A percentile compares a stretch with the other conserved stretches of the same genome.
These are phyloP conservation scores for Heliconius hermathena DNA, from an alignment of 1,140 invertebrate species.

Conservation along the genomic window DNA sequence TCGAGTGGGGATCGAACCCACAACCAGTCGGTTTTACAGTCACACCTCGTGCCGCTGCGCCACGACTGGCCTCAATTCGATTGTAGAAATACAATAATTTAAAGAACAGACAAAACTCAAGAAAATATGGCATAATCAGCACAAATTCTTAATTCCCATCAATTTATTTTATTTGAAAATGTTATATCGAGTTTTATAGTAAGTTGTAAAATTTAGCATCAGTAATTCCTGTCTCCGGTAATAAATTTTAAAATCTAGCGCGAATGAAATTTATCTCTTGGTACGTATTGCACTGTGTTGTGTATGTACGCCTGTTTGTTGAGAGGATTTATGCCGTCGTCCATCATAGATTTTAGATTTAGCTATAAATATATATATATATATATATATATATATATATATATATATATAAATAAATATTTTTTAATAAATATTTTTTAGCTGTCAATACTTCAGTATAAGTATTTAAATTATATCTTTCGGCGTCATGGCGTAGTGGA, in stretches of 20 bases:
- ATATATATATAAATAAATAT: no score
- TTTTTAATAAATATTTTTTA: no score
- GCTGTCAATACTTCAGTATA: background rate
- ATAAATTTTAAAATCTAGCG: conserved; percentile 35
- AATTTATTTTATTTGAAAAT: conserved; percentile 21
- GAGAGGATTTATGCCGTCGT: conserved; percentile 24
- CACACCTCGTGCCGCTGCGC: no score
- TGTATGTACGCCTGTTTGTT: conserved; percentile 17
- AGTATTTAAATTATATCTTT: no score
- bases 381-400: no score
- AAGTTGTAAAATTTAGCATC: conserved; percentile 28
- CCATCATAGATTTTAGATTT: conserved; percentile 21
- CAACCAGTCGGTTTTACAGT: no score
- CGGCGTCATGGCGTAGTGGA: no score
- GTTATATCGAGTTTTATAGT: conserved; percentile 27
- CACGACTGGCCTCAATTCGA: no score
- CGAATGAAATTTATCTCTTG: conserved; percentile 25
- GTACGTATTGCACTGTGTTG: conserved; percentile 23
- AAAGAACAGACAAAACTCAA: background rate
- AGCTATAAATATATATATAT: background rate
- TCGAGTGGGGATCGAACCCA: no score
- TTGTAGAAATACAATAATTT: no score
- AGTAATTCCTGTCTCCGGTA: conserved; percentile 26
- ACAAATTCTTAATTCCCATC: background rate
- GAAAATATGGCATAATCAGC: background rate